Percentiles rank a stretch among this genome's conserved stretches.
Conservation (phyloP, 2,797 vertebrate genomes). For the Phrynocephalus forsythii region DNA sequence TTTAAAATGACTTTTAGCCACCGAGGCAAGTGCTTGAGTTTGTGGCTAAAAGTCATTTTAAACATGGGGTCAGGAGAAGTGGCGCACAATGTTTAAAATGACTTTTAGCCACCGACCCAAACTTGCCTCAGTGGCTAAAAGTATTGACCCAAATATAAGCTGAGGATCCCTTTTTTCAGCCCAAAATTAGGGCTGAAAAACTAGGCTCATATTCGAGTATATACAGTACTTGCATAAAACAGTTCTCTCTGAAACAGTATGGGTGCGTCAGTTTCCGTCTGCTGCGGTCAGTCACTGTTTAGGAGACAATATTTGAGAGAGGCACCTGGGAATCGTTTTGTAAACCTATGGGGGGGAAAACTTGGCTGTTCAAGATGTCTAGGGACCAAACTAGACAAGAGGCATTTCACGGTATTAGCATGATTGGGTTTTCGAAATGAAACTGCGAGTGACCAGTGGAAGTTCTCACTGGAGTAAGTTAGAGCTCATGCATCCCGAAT, state of each 20-base stretch:
- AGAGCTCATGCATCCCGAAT: neutral
- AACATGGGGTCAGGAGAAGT: too few relatives aligned
- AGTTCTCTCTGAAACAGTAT: neutral
- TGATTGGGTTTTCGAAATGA: neutral
- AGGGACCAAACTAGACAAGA: neutral
- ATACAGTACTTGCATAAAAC: neutral
- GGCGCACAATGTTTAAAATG: too few relatives aligned
- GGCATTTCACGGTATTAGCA: neutral
- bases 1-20: too few relatives aligned
- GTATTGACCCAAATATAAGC: too few relatives aligned
- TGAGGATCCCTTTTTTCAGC: too few relatives aligned
- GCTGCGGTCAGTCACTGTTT: neutral
- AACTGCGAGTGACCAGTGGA: neutral
- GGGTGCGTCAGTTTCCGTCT: neutral
- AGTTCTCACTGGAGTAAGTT: neutral
- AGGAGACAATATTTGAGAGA: too few relatives aligned
- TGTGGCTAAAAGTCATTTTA: too few relatives aligned
- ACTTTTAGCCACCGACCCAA: too few relatives aligned
- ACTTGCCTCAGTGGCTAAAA: too few relatives aligned
- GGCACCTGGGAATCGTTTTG: neutral
- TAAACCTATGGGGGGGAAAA: neutral
- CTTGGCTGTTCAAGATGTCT: neutral
- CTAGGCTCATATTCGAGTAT: too few relatives aligned
- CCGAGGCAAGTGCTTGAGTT: too few relatives aligned
- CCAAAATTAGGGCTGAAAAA: too few relatives aligned